These are phyloP conservation scores for Listronotus oregonensis DNA, from an alignment of 1,140 invertebrate genomes.

Conservation along the genomic window DNA sequence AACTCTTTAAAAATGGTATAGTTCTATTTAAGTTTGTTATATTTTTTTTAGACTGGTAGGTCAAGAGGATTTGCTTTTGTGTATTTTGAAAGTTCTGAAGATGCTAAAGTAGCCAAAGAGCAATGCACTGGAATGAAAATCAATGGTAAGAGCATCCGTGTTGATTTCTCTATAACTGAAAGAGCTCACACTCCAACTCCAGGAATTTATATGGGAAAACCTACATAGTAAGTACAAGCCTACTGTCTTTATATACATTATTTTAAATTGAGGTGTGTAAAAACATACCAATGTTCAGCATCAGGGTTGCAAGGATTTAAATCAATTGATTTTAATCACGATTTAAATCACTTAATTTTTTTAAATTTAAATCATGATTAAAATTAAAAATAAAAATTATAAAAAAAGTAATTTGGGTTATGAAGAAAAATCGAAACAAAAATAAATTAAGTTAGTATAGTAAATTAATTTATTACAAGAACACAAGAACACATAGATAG, in stretches of 20 bases:
- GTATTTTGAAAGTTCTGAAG: constrained; percentile 87
- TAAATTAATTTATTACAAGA: too few species aligned
- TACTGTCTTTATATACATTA: background rate
- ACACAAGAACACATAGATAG: too few species aligned
- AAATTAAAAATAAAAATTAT: background rate
- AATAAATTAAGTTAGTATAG: too few species aligned
- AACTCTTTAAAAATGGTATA: too few species aligned
- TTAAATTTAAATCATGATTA: too few species aligned
- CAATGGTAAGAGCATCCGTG: constrained; percentile 89
- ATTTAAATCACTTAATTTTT: too few species aligned
- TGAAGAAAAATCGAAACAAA: too few species aligned
- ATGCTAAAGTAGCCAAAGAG: constrained; percentile 93
- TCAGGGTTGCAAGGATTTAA: too few species aligned
- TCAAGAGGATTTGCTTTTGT: constrained; percentile 97
- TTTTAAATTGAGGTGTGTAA: too few species aligned
- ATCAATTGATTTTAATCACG: too few species aligned
- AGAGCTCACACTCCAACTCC: constrained; percentile 96
- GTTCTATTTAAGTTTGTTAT: background rate
- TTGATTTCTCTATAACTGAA: constrained; percentile 97
- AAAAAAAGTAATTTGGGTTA: too few species aligned
- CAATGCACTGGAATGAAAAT: constrained; percentile 92
- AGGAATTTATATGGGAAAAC: constrained; percentile 96
- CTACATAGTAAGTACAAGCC: constrained; percentile 68
- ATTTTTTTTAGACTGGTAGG: constrained; percentile 73
- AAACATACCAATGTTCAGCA: too few species aligned